Percentiles rank a stretch among this genome's conserved stretches.
Evolutionary conservation across 2,797 vertebrate genomes (phyloP).

Genomic region (Labeo calbasu): DNA sequence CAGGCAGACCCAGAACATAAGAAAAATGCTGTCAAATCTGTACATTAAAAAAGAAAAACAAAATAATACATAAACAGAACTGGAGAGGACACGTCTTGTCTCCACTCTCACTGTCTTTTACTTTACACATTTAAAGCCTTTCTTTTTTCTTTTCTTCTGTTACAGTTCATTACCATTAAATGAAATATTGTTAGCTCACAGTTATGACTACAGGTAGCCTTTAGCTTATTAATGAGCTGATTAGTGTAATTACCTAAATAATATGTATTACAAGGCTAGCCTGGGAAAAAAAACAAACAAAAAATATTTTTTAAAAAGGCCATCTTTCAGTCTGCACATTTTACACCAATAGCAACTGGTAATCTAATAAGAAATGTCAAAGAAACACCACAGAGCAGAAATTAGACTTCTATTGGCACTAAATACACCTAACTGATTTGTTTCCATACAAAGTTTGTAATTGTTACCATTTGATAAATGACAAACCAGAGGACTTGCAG

Average conservation of each 20-base stretch:
- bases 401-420: background rate
- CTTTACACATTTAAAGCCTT: conserved; percentile 5
- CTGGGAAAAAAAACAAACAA: background rate
- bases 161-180: background rate
- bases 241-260: background rate
- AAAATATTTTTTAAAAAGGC: background rate
- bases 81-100: background rate
- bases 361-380: conserved; percentile 13
- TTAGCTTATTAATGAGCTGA: conserved; percentile 8
- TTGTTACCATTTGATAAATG: conserved; percentile 82
- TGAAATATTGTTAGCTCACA: conserved; percentile 23
- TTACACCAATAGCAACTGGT: conserved; percentile 5
- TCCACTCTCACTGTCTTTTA: background rate
- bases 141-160: background rate
- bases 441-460: conserved; percentile 39
- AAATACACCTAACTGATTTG: conserved; percentile 9
- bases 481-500: conserved; percentile 73
- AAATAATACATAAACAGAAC: background rate
- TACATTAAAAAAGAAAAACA: background rate
- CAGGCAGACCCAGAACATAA: conserved; percentile 2
- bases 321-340: conserved; percentile 19
- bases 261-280: background rate
- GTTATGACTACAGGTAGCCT: background rate
- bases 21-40: conserved; percentile 7
- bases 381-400: conserved; percentile 2